Percentiles rank a stretch among this genome's conserved stretches.
These are phyloP conservation scores for Alexandromys fortis DNA, from an alignment of 2,113 vertebrate genomes.

Conservation along the genomic window DNA sequence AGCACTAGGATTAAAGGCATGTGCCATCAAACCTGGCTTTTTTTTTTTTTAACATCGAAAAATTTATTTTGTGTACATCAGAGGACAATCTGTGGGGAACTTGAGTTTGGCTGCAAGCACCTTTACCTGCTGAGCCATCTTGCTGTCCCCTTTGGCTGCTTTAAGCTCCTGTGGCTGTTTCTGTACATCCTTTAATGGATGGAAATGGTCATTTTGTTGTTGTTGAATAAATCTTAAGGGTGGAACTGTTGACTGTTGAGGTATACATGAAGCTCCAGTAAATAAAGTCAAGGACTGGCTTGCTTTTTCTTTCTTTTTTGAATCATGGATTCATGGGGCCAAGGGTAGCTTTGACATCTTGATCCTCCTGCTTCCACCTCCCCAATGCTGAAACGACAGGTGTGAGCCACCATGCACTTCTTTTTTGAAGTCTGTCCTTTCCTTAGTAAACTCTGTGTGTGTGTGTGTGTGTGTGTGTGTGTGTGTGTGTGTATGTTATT, in stretches of 20 bases:
- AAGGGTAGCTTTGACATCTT: neutral
- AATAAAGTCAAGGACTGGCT: neutral
- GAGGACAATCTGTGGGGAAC: neutral
- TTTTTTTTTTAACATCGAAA: neutral
- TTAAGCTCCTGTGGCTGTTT: neutral
- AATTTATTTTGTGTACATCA: neutral
- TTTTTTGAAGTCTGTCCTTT: no score
- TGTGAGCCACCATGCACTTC: neutral
- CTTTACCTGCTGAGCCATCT: neutral
- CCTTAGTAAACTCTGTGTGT: no score
- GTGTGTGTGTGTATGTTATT: no score
- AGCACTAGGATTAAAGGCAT: neutral
- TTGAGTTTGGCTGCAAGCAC: neutral
- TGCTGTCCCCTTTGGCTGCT: neutral
- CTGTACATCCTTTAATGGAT: neutral
- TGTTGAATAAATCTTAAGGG: neutral
- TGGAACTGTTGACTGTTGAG: neutral
- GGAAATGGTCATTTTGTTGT: neutral
- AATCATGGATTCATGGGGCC: neutral
- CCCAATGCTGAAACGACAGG: neutral
- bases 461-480: no score
- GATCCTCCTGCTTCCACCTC: neutral
- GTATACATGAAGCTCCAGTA: neutral
- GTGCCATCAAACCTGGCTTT: neutral
- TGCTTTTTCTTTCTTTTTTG: neutral